phyloP scores from a whole-genome alignment of 2,888 invertebrate genomes.

The Drosophila paranaensis region DNA sequence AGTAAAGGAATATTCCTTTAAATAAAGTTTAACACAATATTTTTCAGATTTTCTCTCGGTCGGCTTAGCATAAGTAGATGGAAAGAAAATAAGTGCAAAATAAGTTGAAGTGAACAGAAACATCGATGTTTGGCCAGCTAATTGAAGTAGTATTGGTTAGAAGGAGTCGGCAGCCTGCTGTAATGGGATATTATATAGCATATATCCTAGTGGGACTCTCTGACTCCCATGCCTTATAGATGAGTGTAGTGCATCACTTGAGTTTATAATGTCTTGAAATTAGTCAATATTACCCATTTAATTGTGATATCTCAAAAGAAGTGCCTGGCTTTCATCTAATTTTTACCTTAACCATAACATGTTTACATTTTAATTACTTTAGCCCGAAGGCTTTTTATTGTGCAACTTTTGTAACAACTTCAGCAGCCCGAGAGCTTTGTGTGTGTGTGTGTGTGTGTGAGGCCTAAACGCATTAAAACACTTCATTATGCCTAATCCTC shows the following conservation, averaged over 20 bases:
- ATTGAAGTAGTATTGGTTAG: too few relatives aligned
- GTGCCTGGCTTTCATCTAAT: not conserved
- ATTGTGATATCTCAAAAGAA: not conserved
- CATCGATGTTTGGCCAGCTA: too few relatives aligned
- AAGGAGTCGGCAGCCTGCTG: too few relatives aligned
- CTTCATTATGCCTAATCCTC: slow-evolving; percentile 79
- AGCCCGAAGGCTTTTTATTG: slow-evolving; percentile 47
- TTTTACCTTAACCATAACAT: slow-evolving; percentile 5
- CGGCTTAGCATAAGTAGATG: too few relatives aligned
- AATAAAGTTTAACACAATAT: too few relatives aligned
- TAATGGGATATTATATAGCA: too few relatives aligned
- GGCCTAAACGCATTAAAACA: slow-evolving; percentile 79
- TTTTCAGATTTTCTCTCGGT: too few relatives aligned
- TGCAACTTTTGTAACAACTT: slow-evolving; percentile 44
- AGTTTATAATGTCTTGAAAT: not conserved
- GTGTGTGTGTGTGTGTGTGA: slow-evolving; percentile 47
- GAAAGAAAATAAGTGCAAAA: too few relatives aligned
- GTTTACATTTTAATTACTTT: slow-evolving; percentile 68
- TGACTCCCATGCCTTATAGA: not conserved
- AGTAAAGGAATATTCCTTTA: too few relatives aligned
- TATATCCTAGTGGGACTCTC: not conserved
- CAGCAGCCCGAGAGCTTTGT: slow-evolving; percentile 21
- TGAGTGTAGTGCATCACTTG: not conserved
- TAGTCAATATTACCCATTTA: not conserved
- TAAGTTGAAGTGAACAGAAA: too few relatives aligned